Conservation (phyloP, 2,888 invertebrate species). For the Limnephilus marmoratus region DNA sequence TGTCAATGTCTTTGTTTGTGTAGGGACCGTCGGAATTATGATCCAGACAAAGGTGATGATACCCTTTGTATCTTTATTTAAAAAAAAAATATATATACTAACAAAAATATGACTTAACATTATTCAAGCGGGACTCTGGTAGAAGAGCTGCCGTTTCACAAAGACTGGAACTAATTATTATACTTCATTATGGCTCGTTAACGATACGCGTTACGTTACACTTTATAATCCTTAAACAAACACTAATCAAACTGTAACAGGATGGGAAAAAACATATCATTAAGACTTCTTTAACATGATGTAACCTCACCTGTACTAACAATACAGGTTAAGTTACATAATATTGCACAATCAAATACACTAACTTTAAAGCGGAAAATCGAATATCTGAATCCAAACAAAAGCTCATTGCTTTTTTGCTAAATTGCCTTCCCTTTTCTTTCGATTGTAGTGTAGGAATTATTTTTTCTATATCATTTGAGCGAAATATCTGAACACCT, state of each 20-base stretch:
- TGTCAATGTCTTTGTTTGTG: too few species aligned
- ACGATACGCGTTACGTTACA: not conserved
- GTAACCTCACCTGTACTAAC: not conserved
- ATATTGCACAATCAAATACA: not conserved
- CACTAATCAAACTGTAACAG: not conserved
- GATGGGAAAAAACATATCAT: not conserved
- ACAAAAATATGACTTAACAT: not conserved
- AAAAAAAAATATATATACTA: too few species aligned
- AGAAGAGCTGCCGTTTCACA: not conserved
- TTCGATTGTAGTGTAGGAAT: too few species aligned
- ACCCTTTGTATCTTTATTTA: too few species aligned
- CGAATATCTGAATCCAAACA: too few species aligned
- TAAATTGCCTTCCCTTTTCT: too few species aligned
- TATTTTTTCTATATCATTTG: too few species aligned
- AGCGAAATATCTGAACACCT: too few species aligned
- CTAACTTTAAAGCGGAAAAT: too few species aligned
- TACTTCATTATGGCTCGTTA: not conserved
- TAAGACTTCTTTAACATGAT: not conserved
- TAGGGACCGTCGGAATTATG: too few species aligned
- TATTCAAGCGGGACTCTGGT: not conserved
- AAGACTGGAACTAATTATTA: not conserved
- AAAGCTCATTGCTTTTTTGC: too few species aligned
- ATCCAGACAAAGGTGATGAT: too few species aligned
- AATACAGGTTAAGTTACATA: not conserved
- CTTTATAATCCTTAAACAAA: not conserved